Evolutionary conservation across 2,888 invertebrate genomes (phyloP), one percentile per base, ranked within the genome.

Genomic region (Notodromas monacha): DNA sequence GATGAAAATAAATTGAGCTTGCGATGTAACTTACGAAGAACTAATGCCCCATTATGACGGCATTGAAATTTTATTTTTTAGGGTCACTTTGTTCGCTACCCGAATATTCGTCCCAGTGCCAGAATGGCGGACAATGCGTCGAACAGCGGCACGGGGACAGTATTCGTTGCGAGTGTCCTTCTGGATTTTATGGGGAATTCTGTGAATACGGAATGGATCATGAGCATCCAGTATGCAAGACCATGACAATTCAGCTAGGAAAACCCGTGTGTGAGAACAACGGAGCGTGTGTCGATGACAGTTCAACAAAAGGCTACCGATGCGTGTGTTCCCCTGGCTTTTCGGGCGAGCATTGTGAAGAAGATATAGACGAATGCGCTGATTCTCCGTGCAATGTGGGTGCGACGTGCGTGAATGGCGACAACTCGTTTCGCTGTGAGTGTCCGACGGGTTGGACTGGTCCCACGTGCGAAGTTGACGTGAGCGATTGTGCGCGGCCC

Each of bases 371-470:
- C 49, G 79, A 81, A 48, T 81, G 81, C 45, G 50, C 56, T 30
- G 62, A 68, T 0, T 56, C 57, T 28, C 74, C 77, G 1, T 81
- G 81, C 48, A 54, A 56, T 41, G 65, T 79, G 50, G 58, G 58
- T 35, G 76, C 74, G 3, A 55, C 54, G 34, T 81, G 79, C 46
- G 57, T 65, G 31, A 77, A 79, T 49, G 65, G 62, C 15, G 55
- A 74, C 38, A 68, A 72, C 48, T 60, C 60, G 40, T 79, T 65
- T 49, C 52, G 56, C 12, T 79, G 77, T 49, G 63, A 73, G 42
- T 77, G 77, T 48, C 63, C 66, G 43, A 76, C 76, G 1, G 79
- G 79, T 8, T 79, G 65, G 52, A 54, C 68, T 5, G 79, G 77
- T 1, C 48, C 45, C 4, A 60, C 62, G 43, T 81, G 79, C 52